A percentile compares a stretch with the other conserved stretches of the same genome.
Evolutionary conservation across 2,113 vertebrate genomes (phyloP).

Genomic region (Leucopsar rothschildi): DNA sequence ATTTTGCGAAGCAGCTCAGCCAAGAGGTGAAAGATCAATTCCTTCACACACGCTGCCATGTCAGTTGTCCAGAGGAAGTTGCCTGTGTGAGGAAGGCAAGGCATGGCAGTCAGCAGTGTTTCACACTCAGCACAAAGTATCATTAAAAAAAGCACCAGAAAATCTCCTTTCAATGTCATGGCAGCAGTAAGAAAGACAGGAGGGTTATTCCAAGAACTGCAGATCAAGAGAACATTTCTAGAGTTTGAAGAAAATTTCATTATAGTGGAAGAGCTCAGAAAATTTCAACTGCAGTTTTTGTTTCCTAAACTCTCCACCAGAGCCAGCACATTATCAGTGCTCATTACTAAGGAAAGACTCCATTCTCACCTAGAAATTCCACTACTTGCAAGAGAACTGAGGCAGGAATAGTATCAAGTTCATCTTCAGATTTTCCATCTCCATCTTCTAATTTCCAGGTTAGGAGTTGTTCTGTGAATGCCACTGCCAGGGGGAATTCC

Average conservation of each 20-base stretch:
- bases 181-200: background rate
- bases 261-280: background rate
- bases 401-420: slow-evolving; percentile 86
- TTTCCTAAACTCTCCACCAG: background rate
- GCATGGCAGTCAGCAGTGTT: background rate
- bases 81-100: slow-evolving; percentile 67
- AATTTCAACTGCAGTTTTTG: background rate
- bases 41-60: slow-evolving; percentile 91
- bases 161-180: accelerated
- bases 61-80: slow-evolving; percentile 96
- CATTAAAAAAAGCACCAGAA: background rate
- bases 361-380: slow-evolving; percentile 86
- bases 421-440: slow-evolving; percentile 85
- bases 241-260: background rate
- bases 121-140: background rate
- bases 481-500: slow-evolving; percentile 94
- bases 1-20: slow-evolving; percentile 92
- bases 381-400: slow-evolving; percentile 92
- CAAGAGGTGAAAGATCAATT: slow-evolving; percentile 90
- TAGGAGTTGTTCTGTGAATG: slow-evolving; percentile 93
- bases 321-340: background rate
- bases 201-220: background rate
- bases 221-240: background rate
- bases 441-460: slow-evolving; percentile 87
- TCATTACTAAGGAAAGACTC: background rate